These are phyloP conservation scores for Corynorhinus townsendii DNA, from an alignment of 2,113 vertebrate genomes.

Conservation along the genomic window DNA sequence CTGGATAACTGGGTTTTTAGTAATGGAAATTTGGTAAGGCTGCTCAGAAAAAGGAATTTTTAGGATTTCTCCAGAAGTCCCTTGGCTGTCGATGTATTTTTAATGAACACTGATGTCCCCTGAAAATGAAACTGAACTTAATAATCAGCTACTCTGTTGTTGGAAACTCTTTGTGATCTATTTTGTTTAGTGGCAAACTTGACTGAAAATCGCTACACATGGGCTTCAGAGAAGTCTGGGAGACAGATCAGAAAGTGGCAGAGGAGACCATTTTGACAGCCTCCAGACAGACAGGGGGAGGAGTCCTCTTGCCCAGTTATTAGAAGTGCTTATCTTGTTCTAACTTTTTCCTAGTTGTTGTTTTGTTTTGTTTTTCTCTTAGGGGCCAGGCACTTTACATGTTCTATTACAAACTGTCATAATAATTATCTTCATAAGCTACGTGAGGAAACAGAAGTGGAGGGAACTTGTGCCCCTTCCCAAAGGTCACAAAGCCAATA, in stretches of 20 bases:
- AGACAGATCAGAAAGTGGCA: not conserved
- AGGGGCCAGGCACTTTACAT: not conserved
- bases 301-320: not conserved
- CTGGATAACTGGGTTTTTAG: not conserved
- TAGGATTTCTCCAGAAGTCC: not conserved
- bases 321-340: not conserved
- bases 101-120: not conserved
- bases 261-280: not conserved
- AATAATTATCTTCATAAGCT: not conserved
- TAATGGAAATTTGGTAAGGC: not conserved
- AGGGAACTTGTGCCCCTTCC: not conserved
- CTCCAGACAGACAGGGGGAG: too few species aligned
- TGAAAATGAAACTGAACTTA: not conserved
- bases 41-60: not conserved
- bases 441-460: not conserved
- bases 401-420: not conserved
- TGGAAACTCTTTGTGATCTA: not conserved
- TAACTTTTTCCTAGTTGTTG: not conserved
- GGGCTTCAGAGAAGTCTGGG: not conserved
- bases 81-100: not conserved
- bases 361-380: not conserved
- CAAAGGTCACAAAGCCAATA: not conserved
- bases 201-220: not conserved
- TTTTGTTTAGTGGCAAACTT: not conserved
- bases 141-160: not conserved